phyloP scores from a whole-genome alignment of 2,797 vertebrate genomes.

The Apogon hyalosoma region DNA sequence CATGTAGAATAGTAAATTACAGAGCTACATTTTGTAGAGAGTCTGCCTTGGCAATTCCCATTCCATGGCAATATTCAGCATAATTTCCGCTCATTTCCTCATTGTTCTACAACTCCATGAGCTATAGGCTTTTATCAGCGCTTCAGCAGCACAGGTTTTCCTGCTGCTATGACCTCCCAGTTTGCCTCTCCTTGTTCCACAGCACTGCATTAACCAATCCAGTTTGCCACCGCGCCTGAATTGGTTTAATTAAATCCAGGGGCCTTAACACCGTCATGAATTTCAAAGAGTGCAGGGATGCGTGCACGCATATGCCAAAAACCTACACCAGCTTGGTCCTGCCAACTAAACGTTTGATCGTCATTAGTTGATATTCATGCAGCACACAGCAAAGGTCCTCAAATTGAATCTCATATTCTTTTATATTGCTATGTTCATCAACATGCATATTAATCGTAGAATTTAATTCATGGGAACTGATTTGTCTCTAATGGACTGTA shows the following conservation, averaged over 20 bases:
- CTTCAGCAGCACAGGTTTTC: slow-evolving; percentile 52
- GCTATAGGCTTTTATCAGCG: slow-evolving; percentile 58
- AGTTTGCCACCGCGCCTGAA: slow-evolving; percentile 69
- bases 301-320: slow-evolving; percentile 59
- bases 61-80: slow-evolving; percentile 13
- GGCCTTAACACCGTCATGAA: slow-evolving; percentile 75
- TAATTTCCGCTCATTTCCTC: slow-evolving; percentile 45
- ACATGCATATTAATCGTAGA: slow-evolving; percentile 72
- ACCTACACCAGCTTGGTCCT: slow-evolving; percentile 58
- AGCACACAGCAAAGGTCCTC: slow-evolving; percentile 55
- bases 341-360: slow-evolving; percentile 77
- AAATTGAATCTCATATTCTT: slow-evolving; percentile 66
- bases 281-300: slow-evolving; percentile 76
- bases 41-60: slow-evolving; percentile 24
- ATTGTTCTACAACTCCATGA: slow-evolving; percentile 38
- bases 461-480: slow-evolving; percentile 66
- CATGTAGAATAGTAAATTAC: not conserved
- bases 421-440: slow-evolving; percentile 67
- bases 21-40: slow-evolving; percentile 27
- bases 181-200: slow-evolving; percentile 70
- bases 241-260: slow-evolving; percentile 82
- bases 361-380: slow-evolving; percentile 79
- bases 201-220: slow-evolving; percentile 69
- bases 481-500: slow-evolving; percentile 77
- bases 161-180: slow-evolving; percentile 63